Evolutionary conservation across 1,140 invertebrate species (phyloP).

Genomic region (Asobara japonica): DNA sequence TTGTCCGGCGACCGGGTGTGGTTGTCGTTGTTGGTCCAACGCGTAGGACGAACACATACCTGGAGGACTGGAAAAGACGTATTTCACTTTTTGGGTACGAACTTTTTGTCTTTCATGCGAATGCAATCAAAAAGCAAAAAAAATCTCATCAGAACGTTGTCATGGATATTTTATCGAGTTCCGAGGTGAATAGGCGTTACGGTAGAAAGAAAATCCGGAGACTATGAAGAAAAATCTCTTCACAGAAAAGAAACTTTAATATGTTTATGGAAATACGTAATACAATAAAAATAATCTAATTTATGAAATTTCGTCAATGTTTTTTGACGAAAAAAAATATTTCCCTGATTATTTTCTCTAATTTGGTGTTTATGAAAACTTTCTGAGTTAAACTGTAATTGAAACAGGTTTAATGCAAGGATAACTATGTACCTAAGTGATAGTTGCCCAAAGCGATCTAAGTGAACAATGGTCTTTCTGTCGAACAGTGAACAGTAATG

Average conservation of each 20-base stretch:
- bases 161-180: not conserved
- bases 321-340: too few species aligned
- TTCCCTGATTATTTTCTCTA: too few species aligned
- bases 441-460: not conserved
- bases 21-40: slow-evolving; percentile 35
- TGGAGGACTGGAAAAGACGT: not conserved
- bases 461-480: not conserved
- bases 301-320: too few species aligned
- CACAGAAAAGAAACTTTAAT: too few species aligned
- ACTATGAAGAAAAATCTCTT: too few species aligned
- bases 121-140: slow-evolving; percentile 9
- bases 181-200: not conserved
- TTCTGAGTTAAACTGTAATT: too few species aligned
- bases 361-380: too few species aligned
- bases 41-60: slow-evolving; percentile 36
- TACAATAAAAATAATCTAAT: too few species aligned
- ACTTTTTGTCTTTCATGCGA: slow-evolving; percentile 10
- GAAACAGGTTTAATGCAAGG: not conserved
- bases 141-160: not conserved
- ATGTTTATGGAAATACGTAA: too few species aligned
- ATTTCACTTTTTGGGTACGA: slow-evolving; percentile 4
- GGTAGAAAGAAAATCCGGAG: not conserved
- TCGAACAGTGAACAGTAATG: slow-evolving; percentile 13
- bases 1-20: slow-evolving; percentile 37
- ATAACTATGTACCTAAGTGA: not conserved